A percentile compares a stretch with the other conserved stretches of the same genome.
phyloP scores from a whole-genome alignment of 37 sponge, comb jelly and placozoan genomes.

The Theonella swinhoei region DNA sequence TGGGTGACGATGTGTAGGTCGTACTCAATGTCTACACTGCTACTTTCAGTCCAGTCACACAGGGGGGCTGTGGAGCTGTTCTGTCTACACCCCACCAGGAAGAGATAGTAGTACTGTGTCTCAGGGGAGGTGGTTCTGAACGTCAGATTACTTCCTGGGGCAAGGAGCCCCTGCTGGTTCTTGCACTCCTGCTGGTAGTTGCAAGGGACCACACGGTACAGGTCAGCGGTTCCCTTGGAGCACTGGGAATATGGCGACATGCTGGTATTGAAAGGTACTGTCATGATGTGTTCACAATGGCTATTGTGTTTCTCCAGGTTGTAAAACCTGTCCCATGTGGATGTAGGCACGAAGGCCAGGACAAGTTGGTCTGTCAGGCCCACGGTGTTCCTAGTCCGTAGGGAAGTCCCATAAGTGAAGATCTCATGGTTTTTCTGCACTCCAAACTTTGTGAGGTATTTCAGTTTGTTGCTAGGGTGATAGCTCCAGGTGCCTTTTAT shows the following conservation, averaged over 20 bases:
- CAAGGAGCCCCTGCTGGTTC: constrained; percentile 11
- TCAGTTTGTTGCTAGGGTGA: not conserved
- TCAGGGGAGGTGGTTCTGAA: not conserved
- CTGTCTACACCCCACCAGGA: constrained; percentile 19
- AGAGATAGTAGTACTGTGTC: constrained; percentile 50
- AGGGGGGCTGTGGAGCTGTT: not conserved
- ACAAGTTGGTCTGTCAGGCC: not conserved
- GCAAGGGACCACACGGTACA: constrained; percentile 30
- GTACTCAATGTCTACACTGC: constrained; percentile 11
- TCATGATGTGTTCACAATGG: not conserved
- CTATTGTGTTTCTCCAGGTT: not conserved
- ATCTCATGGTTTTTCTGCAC: constrained; percentile 6
- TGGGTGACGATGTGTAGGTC: constrained; percentile 55
- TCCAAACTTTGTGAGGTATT: constrained; percentile 28
- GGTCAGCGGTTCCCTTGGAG: constrained; percentile 5
- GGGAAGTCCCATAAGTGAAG: constrained; percentile 7
- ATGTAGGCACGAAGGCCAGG: constrained; percentile 24
- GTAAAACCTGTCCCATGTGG: constrained; percentile 15
- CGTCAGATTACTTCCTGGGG: constrained; percentile 11
- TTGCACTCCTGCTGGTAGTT: not conserved
- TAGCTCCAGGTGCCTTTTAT: not conserved
- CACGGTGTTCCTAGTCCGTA: not conserved
- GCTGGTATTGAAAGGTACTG: not conserved
- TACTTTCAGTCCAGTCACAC: constrained; percentile 21
- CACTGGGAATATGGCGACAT: not conserved